phyloP scores from a whole-genome alignment of 2,797 vertebrate genomes.

The Pseudochromis fuscus region DNA sequence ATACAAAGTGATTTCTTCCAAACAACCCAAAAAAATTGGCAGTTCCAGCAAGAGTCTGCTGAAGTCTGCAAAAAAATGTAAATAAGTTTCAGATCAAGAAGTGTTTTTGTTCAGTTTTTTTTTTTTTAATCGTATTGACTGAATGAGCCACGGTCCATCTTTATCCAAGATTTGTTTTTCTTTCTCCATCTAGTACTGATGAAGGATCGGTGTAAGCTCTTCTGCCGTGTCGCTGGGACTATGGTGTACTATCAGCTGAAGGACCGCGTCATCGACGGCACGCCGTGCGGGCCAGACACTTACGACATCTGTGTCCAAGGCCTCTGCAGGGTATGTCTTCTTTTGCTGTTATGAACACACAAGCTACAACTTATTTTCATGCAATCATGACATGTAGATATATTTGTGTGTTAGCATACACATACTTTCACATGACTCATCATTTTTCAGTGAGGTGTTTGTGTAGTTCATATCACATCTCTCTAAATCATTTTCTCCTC shows the following conservation, averaged over 20 bases:
- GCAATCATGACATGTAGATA: background rate
- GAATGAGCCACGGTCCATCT: background rate
- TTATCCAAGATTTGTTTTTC: constrained; percentile 30
- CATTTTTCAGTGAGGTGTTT: constrained; percentile 20
- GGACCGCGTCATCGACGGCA: constrained; percentile 94
- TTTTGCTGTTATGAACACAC: background rate
- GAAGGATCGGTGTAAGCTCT: constrained; percentile 99
- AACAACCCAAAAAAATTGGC: constrained; percentile 35
- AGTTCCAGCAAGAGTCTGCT: constrained; percentile 9
- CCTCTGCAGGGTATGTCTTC: constrained; percentile 91
- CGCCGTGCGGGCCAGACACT: constrained; percentile 93
- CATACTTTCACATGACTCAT: background rate
- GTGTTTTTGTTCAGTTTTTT: constrained; percentile 1
- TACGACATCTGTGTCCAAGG: constrained; percentile 98
- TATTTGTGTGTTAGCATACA: constrained; percentile 1
- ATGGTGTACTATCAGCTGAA: constrained; percentile 96
- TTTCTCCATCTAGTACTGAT: constrained; percentile 87
- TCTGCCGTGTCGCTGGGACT: constrained; percentile 94
- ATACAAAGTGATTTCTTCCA: constrained; percentile 42
- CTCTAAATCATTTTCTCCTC: constrained; percentile 1
- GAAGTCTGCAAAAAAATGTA: constrained; percentile 29
- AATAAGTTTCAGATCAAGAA: constrained; percentile 25
- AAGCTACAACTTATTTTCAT: background rate
- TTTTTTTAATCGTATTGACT: constrained; percentile 16
- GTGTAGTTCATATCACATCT: background rate